These are phyloP conservation scores for Sympetrum striolatum DNA, from an alignment of 2,888 invertebrate genomes.

Conservation along the genomic window DNA sequence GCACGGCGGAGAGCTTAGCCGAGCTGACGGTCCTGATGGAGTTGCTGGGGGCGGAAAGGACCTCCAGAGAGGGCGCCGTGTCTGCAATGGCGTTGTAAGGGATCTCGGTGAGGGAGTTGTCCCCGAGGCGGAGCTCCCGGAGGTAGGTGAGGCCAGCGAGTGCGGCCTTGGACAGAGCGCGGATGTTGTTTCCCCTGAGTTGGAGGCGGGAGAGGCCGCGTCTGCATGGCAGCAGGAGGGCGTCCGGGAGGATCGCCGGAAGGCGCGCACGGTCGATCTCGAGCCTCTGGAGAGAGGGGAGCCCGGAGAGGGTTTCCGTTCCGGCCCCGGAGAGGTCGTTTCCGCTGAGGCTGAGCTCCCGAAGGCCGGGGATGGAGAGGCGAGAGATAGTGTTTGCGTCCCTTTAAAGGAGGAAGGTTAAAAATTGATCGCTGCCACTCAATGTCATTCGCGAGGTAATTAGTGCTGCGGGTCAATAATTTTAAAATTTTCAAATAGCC, in stretches of 20 bases:
- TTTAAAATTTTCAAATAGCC: too few species aligned
- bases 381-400: conserved; percentile 73
- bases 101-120: conserved; percentile 76
- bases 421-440: background rate
- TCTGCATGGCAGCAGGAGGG: conserved; percentile 8
- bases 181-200: conserved; percentile 73
- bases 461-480: too few species aligned
- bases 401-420: background rate
- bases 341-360: conserved; percentile 74
- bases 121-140: conserved; percentile 77
- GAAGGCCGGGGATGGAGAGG: conserved; percentile 77
- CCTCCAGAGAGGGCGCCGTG: conserved; percentile 78
- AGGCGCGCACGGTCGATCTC: conserved; percentile 74
- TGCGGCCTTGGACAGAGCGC: conserved; percentile 72
- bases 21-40: conserved; percentile 71
- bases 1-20: conserved; percentile 76
- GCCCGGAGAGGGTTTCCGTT: conserved; percentile 74
- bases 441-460: background rate
- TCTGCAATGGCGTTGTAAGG: conserved; percentile 77
- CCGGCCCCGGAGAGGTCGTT: conserved; percentile 80
- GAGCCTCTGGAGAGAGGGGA: conserved; percentile 79
- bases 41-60: conserved; percentile 61
- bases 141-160: conserved; percentile 77
- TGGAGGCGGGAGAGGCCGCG: conserved; percentile 61
- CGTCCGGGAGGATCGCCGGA: conserved; percentile 56